Conservation (phyloP, 2,113 vertebrate genomes). For the Eleginops maclovinus region DNA sequence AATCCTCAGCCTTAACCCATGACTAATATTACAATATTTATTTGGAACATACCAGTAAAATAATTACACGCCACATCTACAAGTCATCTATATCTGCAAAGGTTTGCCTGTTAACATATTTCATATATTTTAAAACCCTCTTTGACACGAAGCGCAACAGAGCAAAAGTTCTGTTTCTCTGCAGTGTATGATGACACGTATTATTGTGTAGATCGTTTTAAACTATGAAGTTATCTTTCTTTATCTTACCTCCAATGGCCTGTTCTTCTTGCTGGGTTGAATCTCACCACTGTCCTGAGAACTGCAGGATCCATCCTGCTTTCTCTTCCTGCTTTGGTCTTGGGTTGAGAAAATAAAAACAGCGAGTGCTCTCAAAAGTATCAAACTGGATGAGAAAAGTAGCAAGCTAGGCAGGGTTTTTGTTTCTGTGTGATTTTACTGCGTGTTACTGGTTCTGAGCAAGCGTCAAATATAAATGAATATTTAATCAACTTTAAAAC, state of each 20-base stretch:
- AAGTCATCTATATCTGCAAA: background rate
- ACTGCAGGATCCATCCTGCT: constrained; percentile 76
- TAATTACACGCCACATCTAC: too few species aligned
- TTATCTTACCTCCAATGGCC: constrained; percentile 80
- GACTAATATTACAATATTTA: background rate
- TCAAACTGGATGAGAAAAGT: background rate
- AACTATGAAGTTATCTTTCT: background rate
- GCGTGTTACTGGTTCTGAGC: background rate
- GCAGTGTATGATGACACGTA: background rate
- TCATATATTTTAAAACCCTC: background rate
- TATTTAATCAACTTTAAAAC: background rate
- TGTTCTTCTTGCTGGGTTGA: constrained; percentile 84
- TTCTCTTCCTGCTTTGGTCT: constrained; percentile 85
- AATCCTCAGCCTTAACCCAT: background rate
- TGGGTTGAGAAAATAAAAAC: constrained; percentile 28
- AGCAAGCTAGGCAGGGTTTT: background rate
- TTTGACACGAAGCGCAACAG: background rate
- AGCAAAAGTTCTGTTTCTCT: background rate
- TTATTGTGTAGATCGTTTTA: background rate
- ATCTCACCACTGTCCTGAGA: constrained; percentile 68
- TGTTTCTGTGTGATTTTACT: background rate
- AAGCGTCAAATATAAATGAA: background rate
- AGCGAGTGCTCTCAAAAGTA: background rate
- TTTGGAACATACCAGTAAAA: too few species aligned
- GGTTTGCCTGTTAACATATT: background rate